A percentile compares a stretch with the other conserved stretches of the same genome.
Evolutionary conservation across 2,888 invertebrate species (phyloP).

Genomic region (Scaptomyza tumidula): DNA sequence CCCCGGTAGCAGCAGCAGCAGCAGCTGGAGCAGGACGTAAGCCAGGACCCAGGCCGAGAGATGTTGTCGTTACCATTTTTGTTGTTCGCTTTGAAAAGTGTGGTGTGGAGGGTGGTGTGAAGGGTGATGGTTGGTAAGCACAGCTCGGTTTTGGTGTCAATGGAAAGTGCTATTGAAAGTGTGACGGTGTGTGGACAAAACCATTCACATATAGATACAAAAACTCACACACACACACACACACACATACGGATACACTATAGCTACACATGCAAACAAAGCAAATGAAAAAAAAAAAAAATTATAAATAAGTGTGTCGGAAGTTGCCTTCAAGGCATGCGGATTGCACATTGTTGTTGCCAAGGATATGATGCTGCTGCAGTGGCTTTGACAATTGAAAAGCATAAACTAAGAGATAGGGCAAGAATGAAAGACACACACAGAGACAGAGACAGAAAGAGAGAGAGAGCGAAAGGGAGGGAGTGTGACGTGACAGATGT

Average conservation of each 20-base stretch:
- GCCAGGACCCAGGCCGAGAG: conserved; percentile 36
- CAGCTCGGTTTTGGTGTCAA: conserved; percentile 64
- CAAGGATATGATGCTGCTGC: conserved; percentile 31
- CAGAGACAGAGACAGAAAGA: conserved; percentile 2
- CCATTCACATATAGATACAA: conserved; percentile 40
- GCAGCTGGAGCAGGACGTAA: conserved; percentile 14
- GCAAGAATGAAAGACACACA: not conserved
- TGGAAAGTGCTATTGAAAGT: conserved; percentile 71
- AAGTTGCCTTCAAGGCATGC: conserved; percentile 71
- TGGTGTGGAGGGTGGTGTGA: not conserved
- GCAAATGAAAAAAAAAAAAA: conserved; percentile 23
- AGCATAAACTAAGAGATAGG: conserved; percentile 26
- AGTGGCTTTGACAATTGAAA: conserved; percentile 66
- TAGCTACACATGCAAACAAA: conserved; percentile 47
- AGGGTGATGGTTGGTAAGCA: too few relatives aligned
- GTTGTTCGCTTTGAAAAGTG: conserved; percentile 25
- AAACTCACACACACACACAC: conserved; percentile 20
- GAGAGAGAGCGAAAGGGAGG: not conserved
- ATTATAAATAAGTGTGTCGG: conserved; percentile 66
- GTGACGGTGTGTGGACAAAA: conserved; percentile 50
- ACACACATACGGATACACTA: conserved; percentile 7
- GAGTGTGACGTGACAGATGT: conserved; percentile 38
- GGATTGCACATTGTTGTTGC: conserved; percentile 66
- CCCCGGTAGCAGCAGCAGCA: conserved; percentile 7
- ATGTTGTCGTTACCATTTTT: conserved; percentile 49